Evolutionary conservation across 2,888 invertebrate genomes (phyloP), one percentile per base, ranked within the genome.

Genomic region (Yponomeuta sedellus): DNA sequence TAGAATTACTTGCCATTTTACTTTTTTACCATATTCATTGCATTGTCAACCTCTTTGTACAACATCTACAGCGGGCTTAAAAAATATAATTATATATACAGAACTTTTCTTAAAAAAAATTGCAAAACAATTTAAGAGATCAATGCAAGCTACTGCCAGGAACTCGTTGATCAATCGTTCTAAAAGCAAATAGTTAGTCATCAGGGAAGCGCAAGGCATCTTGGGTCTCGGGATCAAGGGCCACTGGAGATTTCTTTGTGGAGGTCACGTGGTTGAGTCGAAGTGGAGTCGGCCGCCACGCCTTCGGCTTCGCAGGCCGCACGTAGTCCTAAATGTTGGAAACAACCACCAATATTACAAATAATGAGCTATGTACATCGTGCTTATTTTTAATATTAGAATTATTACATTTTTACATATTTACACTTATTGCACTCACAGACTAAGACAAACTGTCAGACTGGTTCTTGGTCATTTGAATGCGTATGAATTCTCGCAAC

Each of bases 151-250:
- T 39, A 62, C 19, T 39, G 62, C 62, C 25, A 61, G 28, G 59
- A 25, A 28, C 28, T 34, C 62, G 34, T 62, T 39, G 19, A 34
- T 57, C n/a, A 19, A 52, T n/a, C 20, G 52, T 52, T 64, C 65
- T 61, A 56, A 59, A 64, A 28, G 19, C 34, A 22, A 61, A 56
- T 8, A 62, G n/a, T 81, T 80, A 84, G 75, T 82, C 75, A 77
- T 80, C 72, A 44, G 83, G 83, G 71, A 83, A 82, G 67, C 76
- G 75, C 68, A 82, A 75, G 67, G 72, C 70, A 68, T 72, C 76
- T 61, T 72, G 69, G 16, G 22, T 61, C 20, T 16, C 44, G 39
- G 6, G 10, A 28, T 39, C 66, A 68, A 59, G 44, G 8, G 69
- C 66, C 65, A 73, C 64, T 20, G 75, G 70, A 66, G 71, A 69